Conservation (phyloP, 2,888 invertebrate species). For the Lamproptera curius region DNA sequence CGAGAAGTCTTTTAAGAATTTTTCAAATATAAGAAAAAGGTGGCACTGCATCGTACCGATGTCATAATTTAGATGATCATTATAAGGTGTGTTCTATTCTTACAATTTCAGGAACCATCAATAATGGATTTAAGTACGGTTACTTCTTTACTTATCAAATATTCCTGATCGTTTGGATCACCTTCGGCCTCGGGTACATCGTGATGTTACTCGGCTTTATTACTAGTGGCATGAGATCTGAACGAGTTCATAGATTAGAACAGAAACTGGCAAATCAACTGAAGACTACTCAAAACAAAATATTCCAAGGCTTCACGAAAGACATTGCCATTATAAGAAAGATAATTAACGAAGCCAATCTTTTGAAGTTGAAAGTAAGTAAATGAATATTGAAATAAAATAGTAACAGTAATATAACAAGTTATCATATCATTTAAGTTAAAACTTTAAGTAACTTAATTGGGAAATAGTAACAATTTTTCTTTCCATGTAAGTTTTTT, state of each 20-base stretch:
- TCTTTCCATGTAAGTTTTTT: too few relatives aligned
- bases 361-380: slow-evolving; percentile 87
- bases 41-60: too few relatives aligned
- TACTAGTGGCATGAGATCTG: slow-evolving; percentile 85
- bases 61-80: too few relatives aligned
- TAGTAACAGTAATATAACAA: too few relatives aligned
- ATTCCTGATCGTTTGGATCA: slow-evolving; percentile 92
- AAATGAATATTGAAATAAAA: too few relatives aligned
- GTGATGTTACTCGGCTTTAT: slow-evolving; percentile 94
- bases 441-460: too few relatives aligned
- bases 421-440: too few relatives aligned
- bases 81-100: too few relatives aligned
- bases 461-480: too few relatives aligned
- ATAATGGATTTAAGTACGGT: slow-evolving; percentile 76
- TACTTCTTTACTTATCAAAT: slow-evolving; percentile 86
- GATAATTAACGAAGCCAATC: slow-evolving; percentile 88
- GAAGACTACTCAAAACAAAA: slow-evolving; percentile 87
- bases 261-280: slow-evolving; percentile 87
- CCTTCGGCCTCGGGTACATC: slow-evolving; percentile 93
- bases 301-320: slow-evolving; percentile 86
- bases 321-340: slow-evolving; percentile 85
- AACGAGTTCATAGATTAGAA: slow-evolving; percentile 85
- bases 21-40: too few relatives aligned
- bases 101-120: slow-evolving; percentile 60
- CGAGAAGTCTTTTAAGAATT: too few relatives aligned